Conservation (phyloP, 1,140 invertebrate genomes). For the Oedothorax gibbosus region DNA sequence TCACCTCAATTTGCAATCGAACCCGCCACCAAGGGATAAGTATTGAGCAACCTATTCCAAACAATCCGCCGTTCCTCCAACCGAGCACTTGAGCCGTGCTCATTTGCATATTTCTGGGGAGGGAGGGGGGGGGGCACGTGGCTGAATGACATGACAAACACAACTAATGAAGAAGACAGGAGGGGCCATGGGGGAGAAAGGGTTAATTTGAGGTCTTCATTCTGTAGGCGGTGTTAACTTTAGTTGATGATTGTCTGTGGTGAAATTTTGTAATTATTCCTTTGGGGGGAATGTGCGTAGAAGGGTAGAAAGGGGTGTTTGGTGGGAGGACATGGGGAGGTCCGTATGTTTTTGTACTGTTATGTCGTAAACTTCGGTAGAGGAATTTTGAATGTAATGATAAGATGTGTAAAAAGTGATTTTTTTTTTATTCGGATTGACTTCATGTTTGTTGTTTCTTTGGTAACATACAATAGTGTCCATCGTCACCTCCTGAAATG, state of each 20-base stretch:
- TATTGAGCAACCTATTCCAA: background rate
- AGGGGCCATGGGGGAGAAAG: background rate
- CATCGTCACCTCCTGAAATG: no score
- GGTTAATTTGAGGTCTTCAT: conserved; percentile 25
- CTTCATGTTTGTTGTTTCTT: no score
- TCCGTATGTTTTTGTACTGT: background rate
- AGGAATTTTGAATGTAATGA: background rate
- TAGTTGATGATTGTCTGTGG: background rate
- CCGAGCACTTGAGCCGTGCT: conserved; percentile 11
- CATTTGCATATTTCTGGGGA: conserved; percentile 45
- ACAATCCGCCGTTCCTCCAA: background rate
- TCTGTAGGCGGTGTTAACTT: background rate
- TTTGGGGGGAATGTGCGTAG: background rate
- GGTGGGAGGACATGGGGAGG: background rate
- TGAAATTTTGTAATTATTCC: background rate
- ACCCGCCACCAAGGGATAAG: background rate
- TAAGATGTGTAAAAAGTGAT: no score
- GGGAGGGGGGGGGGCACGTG: background rate
- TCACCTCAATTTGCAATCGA: conserved; percentile 6
- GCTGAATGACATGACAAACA: conserved; percentile 37
- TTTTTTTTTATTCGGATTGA: no score
- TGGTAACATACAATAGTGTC: no score
- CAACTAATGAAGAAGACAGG: conserved; percentile 38
- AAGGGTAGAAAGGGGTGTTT: background rate
- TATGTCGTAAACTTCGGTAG: no score